These are phyloP conservation scores for Micronycteris hirsuta DNA, from an alignment of 2,113 vertebrate species.

Conservation along the genomic window DNA sequence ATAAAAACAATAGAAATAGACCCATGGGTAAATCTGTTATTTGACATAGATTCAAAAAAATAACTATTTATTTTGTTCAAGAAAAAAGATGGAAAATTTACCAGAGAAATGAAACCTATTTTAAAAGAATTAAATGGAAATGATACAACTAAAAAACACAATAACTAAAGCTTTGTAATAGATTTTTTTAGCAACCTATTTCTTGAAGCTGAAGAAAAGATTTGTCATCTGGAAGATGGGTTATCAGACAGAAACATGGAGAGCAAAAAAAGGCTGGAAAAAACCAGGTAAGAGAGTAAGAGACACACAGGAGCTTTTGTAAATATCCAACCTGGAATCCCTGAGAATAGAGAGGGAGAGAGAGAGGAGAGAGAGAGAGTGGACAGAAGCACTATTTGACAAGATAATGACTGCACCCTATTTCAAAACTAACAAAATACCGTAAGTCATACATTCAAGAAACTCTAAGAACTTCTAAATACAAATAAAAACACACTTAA, in stretches of 20 bases:
- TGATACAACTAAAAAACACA: not conserved
- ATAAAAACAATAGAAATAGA: not conserved
- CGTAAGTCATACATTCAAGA: not conserved
- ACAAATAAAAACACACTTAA: conserved; percentile 6
- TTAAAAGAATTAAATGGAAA: not conserved
- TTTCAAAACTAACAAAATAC: conserved; percentile 11
- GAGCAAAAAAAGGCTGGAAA: not conserved
- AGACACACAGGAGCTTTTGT: not conserved
- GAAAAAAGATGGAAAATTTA: not conserved
- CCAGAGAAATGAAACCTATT: not conserved
- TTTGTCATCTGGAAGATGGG: not conserved
- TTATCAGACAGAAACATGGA: not conserved
- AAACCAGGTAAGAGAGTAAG: not conserved
- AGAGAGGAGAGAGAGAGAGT: not conserved
- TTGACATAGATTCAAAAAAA: not conserved
- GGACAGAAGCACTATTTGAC: not conserved
- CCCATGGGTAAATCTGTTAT: not conserved
- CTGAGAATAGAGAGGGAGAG: not conserved
- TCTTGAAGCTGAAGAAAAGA: not conserved
- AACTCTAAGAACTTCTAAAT: conserved; percentile 3
- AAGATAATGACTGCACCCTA: not conserved
- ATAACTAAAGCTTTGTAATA: not conserved
- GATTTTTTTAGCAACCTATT: not conserved
- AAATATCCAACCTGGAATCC: not conserved
- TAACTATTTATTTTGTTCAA: not conserved